Conservation (phyloP, 2,888 invertebrate genomes). For the Mamestra brassicae region DNA sequence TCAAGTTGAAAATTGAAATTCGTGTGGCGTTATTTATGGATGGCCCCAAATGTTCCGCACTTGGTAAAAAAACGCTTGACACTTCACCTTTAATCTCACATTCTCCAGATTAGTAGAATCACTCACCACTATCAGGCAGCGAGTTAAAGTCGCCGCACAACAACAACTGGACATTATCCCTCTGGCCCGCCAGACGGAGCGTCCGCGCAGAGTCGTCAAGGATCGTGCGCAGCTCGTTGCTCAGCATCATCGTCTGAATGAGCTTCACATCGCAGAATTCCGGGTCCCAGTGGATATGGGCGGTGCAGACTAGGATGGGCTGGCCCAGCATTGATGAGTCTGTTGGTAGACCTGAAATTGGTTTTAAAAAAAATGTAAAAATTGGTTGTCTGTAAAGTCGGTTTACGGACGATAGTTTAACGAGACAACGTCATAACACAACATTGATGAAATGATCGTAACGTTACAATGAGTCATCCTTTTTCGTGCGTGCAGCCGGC, state of each 20-base stretch:
- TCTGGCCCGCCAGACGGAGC: constrained; percentile 93
- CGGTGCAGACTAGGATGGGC: constrained; percentile 98
- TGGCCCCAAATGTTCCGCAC: too few species aligned
- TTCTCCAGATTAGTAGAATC: background rate
- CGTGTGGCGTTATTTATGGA: too few species aligned
- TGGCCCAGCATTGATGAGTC: constrained; percentile 95
- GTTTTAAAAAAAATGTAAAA: background rate
- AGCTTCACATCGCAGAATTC: constrained; percentile 99
- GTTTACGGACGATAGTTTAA: too few species aligned
- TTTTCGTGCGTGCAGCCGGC: too few species aligned
- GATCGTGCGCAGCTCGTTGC: constrained; percentile 97
- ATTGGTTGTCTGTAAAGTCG: too few species aligned
- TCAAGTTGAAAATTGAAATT: too few species aligned
- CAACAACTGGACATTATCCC: constrained; percentile 96
- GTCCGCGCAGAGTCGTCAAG: constrained; percentile 96
- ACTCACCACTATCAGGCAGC: constrained; percentile 97
- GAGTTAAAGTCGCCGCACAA: constrained; percentile 99
- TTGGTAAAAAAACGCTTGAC: too few species aligned
- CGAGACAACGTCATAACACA: too few species aligned
- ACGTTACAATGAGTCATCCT: too few species aligned
- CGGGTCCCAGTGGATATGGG: constrained; percentile 99
- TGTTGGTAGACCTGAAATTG: constrained; percentile 91
- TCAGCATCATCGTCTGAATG: constrained; percentile 99
- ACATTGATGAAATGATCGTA: too few species aligned
- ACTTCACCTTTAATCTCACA: too few species aligned